These are phyloP conservation scores for Datnioides undecimradiatus DNA, from an alignment of 2,113 vertebrate genomes.

Conservation along the genomic window DNA sequence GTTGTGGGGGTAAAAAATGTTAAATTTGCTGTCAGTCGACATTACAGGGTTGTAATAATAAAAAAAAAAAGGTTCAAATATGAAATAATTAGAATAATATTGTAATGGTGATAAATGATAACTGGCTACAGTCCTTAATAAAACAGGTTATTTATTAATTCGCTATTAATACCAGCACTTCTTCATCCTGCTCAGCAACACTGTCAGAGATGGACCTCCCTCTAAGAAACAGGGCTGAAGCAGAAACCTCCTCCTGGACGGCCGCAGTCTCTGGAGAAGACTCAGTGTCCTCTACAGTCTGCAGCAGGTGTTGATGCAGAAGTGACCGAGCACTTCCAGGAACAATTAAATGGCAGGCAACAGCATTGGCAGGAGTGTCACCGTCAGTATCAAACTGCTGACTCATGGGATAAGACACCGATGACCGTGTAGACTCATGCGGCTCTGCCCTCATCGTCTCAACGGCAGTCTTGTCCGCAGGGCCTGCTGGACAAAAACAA, in stretches of 20 bases:
- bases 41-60: no score
- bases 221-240: slow-evolving; percentile 49
- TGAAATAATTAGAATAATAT: neutral
- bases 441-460: neutral
- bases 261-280: neutral
- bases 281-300: neutral
- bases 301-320: neutral
- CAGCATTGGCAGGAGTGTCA: neutral
- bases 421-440: neutral
- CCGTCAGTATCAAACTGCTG: neutral
- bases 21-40: no score
- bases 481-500: slow-evolving; percentile 39
- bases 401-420: neutral
- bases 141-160: neutral
- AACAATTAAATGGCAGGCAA: neutral
- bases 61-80: neutral
- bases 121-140: neutral
- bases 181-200: slow-evolving; percentile 44
- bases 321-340: neutral
- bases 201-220: slow-evolving; percentile 57
- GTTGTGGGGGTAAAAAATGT: no score
- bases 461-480: neutral
- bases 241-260: slow-evolving; percentile 17
- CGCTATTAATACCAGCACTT: neutral
- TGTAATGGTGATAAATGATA: neutral